Conservation (phyloP, 2,888 invertebrate species). For the Odontocolon sp. region DNA sequence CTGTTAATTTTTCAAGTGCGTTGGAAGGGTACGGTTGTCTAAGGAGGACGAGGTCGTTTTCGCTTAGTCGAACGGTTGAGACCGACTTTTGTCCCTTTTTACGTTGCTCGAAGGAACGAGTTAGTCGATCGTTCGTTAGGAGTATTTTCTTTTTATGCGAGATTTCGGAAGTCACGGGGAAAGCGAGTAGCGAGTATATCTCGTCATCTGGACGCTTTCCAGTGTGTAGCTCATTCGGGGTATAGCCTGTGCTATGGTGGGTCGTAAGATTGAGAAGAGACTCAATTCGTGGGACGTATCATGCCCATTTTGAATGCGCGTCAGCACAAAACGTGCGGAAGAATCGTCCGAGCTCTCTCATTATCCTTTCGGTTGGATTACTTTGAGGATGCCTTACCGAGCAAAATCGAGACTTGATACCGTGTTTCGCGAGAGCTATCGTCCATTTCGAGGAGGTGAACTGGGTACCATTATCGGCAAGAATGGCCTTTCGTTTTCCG, state of each 20-base stretch:
- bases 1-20: neutral
- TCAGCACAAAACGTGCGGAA: conserved; percentile 11
- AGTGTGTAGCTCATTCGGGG: conserved; percentile 19
- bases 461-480: conserved; percentile 16
- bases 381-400: conserved; percentile 28
- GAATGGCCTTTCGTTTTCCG: neutral
- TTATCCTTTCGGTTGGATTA: conserved; percentile 31
- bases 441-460: neutral
- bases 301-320: conserved; percentile 2
- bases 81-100: neutral
- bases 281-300: neutral
- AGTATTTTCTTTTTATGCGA: neutral
- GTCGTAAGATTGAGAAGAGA: conserved; percentile 9
- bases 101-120: neutral
- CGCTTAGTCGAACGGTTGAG: neutral
- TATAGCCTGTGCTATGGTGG: conserved; percentile 22
- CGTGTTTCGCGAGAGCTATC: neutral
- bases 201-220: neutral
- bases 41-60: conserved; percentile 1
- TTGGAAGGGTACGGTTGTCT: conserved; percentile 22
- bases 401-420: neutral
- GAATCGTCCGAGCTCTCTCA: conserved; percentile 29
- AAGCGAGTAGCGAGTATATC: neutral
- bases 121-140: neutral
- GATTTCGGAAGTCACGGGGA: neutral